A percentile compares a stretch with the other conserved stretches of the same genome.
Conservation (phyloP, 1,140 invertebrate genomes). For the Lepidurus arcticus region DNA sequence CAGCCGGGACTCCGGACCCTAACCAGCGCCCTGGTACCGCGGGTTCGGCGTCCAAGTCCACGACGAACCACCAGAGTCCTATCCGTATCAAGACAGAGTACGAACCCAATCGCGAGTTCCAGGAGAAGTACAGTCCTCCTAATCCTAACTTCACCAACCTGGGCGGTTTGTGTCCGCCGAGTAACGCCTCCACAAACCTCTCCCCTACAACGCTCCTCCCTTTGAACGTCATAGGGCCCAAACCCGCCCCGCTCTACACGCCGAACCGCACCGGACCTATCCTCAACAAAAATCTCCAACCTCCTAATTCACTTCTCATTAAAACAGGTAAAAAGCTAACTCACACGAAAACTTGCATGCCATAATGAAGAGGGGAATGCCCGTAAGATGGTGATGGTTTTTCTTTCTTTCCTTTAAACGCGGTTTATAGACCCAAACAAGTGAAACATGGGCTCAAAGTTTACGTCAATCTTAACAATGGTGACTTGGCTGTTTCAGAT, state of each 20-base stretch:
- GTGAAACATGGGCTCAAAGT: too few relatives aligned
- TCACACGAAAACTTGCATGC: neutral
- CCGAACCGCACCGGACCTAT: neutral
- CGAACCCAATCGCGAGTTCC: conserved; percentile 32
- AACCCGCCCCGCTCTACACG: neutral
- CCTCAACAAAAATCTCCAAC: neutral
- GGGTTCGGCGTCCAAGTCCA: conserved; percentile 30
- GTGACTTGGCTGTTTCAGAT: neutral
- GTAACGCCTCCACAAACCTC: neutral
- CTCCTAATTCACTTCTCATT: conserved; percentile 7
- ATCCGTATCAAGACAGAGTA: conserved; percentile 34
- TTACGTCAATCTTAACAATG: too few relatives aligned
- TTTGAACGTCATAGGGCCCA: conserved; percentile 7
- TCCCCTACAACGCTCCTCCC: neutral
- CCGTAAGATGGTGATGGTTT: too few relatives aligned
- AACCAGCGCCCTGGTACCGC: conserved; percentile 30
- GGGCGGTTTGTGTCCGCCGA: neutral
- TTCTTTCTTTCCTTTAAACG: too few relatives aligned
- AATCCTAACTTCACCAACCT: neutral
- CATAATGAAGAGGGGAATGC: neutral
- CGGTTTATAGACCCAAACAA: too few relatives aligned
- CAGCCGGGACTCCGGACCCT: conserved; percentile 33
- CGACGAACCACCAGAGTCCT: conserved; percentile 28
- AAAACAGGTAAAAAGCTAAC: neutral
- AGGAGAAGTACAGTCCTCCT: neutral